Percentiles rank a stretch among this genome's conserved stretches.
Evolutionary conservation across 2,888 invertebrate genomes (phyloP).

Genomic region (Callyntrura guangdongensis): DNA sequence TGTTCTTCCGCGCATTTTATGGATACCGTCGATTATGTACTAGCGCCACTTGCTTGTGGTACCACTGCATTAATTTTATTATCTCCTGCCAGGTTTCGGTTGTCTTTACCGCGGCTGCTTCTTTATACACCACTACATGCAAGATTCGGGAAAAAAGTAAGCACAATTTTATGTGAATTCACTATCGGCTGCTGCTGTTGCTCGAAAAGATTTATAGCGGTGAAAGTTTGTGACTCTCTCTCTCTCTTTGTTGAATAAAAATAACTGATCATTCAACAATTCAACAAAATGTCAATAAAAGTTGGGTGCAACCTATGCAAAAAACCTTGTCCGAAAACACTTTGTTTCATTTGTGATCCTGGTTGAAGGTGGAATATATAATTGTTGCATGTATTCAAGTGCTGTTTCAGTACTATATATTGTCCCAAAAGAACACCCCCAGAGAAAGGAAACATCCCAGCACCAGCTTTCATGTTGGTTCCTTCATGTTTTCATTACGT

Average conservation of each 20-base stretch:
- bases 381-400: conserved; percentile 49
- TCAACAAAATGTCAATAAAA: conserved; percentile 58
- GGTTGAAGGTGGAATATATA: neutral
- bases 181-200: conserved; percentile 19
- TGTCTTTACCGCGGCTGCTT: neutral
- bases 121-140: neutral
- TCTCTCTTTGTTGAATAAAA: conserved; percentile 39
- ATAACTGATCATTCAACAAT: conserved; percentile 61
- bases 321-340: too few species aligned
- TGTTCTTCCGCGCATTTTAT: too few species aligned
- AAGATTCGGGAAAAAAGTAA: conserved; percentile 8
- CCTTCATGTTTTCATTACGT: conserved; percentile 34
- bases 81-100: neutral
- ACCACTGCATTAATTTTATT: neutral
- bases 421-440: neutral
- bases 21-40: neutral
- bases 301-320: neutral
- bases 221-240: conserved; percentile 45
- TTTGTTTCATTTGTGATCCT: too few species aligned
- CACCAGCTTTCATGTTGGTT: neutral
- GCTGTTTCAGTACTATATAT: neutral
- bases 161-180: conserved; percentile 50
- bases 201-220: conserved; percentile 17
- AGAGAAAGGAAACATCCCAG: neutral
- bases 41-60: neutral